A percentile compares a stretch with the other conserved stretches of the same genome.
Evolutionary conservation across 1,140 invertebrate genomes (phyloP).

Genomic region (Dendrolimus punctatus): DNA sequence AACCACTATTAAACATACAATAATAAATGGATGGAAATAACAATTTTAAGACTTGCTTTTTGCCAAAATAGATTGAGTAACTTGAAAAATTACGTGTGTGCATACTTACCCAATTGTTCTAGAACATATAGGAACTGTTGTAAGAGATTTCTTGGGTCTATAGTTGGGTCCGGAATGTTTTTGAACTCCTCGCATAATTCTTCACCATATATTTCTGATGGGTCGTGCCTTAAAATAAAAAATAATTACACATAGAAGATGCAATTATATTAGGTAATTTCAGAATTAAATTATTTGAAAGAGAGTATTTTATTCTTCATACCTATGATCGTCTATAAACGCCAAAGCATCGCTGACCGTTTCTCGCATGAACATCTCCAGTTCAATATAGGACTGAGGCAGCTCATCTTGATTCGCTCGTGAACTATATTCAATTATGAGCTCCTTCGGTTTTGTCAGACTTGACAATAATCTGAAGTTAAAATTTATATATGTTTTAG

Average conservation of each 20-base stretch:
- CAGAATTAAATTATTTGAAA: too few species aligned
- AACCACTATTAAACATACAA: too few species aligned
- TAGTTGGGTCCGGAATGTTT: conserved; percentile 56
- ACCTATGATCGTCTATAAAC: conserved; percentile 54
- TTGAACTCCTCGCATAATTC: conserved; percentile 61
- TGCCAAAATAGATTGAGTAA: not conserved
- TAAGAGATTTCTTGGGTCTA: conserved; percentile 53
- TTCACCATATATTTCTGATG: conserved; percentile 63
- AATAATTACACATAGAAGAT: not conserved
- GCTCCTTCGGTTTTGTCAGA: conserved; percentile 39
- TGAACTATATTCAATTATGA: conserved; percentile 36
- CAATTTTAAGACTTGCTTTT: too few species aligned
- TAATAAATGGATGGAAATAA: too few species aligned
- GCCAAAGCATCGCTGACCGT: conserved; percentile 26
- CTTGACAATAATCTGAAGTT: conserved; percentile 34
- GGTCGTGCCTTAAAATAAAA: conserved; percentile 48
- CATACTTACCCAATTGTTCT: conserved; percentile 53
- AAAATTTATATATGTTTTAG: not conserved
- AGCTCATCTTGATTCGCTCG: conserved; percentile 2
- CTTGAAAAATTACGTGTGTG: not conserved
- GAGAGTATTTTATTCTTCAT: not conserved
- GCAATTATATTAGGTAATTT: too few species aligned
- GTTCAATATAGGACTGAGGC: conserved; percentile 20
- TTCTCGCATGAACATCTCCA: conserved; percentile 40
- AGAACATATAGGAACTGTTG: conserved; percentile 56